phyloP scores from a whole-genome alignment of 2,797 vertebrate species.

The Prionace glauca region DNA sequence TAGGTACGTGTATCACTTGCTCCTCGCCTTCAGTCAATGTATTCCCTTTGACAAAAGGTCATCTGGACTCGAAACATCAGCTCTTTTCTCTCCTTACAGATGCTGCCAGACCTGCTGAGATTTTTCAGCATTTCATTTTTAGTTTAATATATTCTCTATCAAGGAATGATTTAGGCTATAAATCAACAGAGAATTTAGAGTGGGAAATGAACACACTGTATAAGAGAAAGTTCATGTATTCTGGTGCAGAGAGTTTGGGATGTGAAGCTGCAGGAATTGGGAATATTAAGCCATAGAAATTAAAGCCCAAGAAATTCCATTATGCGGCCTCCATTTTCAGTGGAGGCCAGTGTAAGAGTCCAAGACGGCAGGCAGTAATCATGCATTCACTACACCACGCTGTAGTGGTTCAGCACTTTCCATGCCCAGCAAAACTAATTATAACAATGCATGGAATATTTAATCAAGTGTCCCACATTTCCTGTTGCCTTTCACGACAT shows the following conservation, averaged over 20 bases:
- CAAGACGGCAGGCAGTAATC: background rate
- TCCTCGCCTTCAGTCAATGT: background rate
- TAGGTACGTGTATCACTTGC: background rate
- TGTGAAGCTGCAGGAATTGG: background rate
- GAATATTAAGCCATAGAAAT: too few species aligned
- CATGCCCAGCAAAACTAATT: background rate
- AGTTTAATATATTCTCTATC: background rate
- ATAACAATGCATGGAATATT: too few species aligned
- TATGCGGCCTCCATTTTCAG: background rate
- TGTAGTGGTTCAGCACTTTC: background rate
- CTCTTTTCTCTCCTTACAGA: too few species aligned
- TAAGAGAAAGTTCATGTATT: background rate
- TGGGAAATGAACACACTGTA: background rate
- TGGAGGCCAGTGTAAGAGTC: background rate
- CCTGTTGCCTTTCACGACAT: background rate
- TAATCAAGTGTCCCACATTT: too few species aligned
- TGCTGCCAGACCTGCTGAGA: too few species aligned
- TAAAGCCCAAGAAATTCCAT: background rate
- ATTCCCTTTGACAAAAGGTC: too few species aligned
- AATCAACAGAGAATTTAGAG: background rate
- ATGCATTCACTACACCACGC: background rate
- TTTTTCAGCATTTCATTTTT: too few species aligned
- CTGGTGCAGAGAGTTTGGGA: background rate
- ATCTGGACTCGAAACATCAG: too few species aligned
- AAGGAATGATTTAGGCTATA: background rate